Base-by-base conservation (phyloP, 2,797 vertebrate species). In the Enteromius anoplus region DNA sequence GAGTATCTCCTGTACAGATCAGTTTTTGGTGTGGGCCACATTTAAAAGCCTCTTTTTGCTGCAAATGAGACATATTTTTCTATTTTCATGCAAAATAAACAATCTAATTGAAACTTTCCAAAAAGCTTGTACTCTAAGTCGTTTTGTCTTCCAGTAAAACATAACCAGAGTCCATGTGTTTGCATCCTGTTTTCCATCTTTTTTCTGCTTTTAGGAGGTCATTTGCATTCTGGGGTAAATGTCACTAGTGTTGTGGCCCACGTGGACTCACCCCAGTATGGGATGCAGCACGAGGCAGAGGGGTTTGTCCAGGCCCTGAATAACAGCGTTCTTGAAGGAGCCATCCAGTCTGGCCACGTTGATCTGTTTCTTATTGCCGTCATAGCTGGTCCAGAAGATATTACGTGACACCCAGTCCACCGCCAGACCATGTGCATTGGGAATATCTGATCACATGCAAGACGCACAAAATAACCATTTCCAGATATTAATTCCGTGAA, bases 321-420 rank as follows among this genome's bases (percentile, higher is more conserved):
- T 96, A 83, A 99, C 96, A 0, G 97, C 97, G 0, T 98, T 99
- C 92, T 99, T 99, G 91, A 99, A 99, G 84, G 98, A 99, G 49
- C 98, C 98, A 0, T 99, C 98, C 84, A 99, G 94, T 66, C 97
- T 91, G 55, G 98, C 98, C 86, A 99, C 97, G 0, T 99, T 99
- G 88, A 99, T 99, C 92, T 99, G 98, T 91, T 97, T 99, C 92
- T 98, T 98, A 90, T 97, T 97, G 87, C 96, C 93, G 0, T 96
- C 96, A 0, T 96, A 96, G 90, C 96, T 96, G 3, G 95, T 97
- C 96, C 96, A 97, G 91, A 95, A 96, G 15, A 97, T 95, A 86
- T 97, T 97, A 72, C 96, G 93, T 83, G 96, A 97, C 37, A 97
- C 91, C 96, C 96, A 97, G 14, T 97, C 96, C 86, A 97, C 96